A percentile compares a stretch with the other conserved stretches of the same genome.
phyloP scores from a whole-genome alignment of 2,888 invertebrate genomes.

The Heliconius aoede region DNA sequence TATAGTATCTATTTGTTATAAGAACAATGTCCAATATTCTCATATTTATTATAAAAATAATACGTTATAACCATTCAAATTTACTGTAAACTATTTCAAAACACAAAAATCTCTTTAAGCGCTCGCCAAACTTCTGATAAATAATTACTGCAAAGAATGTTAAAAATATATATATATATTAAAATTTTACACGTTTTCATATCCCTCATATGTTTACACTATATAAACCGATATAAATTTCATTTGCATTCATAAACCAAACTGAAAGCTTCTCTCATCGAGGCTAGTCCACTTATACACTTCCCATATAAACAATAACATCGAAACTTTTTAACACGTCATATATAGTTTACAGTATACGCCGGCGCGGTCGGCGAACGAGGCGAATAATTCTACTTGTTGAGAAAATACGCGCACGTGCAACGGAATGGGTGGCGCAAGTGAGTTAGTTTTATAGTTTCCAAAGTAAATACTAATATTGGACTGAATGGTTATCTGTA shows the following conservation, averaged over 20 bases:
- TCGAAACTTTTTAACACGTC: slow-evolving; percentile 78
- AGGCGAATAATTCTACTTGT: slow-evolving; percentile 78
- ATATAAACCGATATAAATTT: slow-evolving; percentile 31
- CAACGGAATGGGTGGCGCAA: slow-evolving; percentile 48
- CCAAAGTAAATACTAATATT: slow-evolving; percentile 36
- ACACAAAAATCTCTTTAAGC: too few species aligned
- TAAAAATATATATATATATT: background rate
- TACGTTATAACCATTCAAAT: too few species aligned
- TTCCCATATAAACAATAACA: slow-evolving; percentile 80
- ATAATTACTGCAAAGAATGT: background rate
- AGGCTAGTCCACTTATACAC: slow-evolving; percentile 64
- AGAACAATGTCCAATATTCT: too few species aligned
- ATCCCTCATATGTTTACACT: slow-evolving; percentile 37
- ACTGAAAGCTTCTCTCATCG: slow-evolving; percentile 76
- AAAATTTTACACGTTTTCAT: slow-evolving; percentile 17
- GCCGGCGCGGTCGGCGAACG: slow-evolving; percentile 59
- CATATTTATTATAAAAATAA: background rate
- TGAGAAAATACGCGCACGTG: slow-evolving; percentile 78
- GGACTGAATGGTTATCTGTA: background rate
- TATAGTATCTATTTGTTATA: too few species aligned
- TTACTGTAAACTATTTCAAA: too few species aligned
- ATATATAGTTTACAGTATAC: slow-evolving; percentile 59
- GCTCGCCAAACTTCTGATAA: background rate
- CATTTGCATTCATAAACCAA: slow-evolving; percentile 40
- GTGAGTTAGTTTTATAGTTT: slow-evolving; percentile 45